Evolutionary conservation across 2,888 invertebrate species (phyloP), one percentile per base, ranked within the genome.

Genomic region (Priocnemis perturbator): DNA sequence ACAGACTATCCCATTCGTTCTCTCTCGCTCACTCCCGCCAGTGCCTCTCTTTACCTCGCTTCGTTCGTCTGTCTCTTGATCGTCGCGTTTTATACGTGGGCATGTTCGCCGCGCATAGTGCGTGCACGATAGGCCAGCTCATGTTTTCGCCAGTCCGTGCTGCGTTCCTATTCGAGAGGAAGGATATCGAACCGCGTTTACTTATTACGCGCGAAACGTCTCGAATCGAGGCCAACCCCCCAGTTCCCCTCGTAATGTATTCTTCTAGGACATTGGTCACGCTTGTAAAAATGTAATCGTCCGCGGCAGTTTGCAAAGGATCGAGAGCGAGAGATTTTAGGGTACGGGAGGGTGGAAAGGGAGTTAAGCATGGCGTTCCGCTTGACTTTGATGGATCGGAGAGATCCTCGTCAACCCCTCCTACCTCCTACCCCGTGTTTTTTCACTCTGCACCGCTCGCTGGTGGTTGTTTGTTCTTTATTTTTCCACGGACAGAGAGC

Each of bases 301-400:
- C 53, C 4, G 20, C 20, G 50, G 17, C 50, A 20, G 19, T 17
- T 50, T 9, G 50, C 50, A 5, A 7, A 5, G 50, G 20, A 17
- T 9, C 19, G 53, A 55, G 15, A 23, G 53, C 0, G 15, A 55
- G 15, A 55, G 2, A 53, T 37, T 37, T 26, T 37, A 21, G 53
- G 21, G 21, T 20, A 50, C 20, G 50, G 17, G 9, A 50, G 20
- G 50, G 37, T 37, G 37, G 57, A 64, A 71, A 71, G 67, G 60
- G 60, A 55, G 44, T 26, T 17, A 62, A 23, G 69, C 64, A 68
- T 72, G 76, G 70, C 73, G 65, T 71, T 77, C 77, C 76, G 79
- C 81, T 69, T 88, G 87, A 88, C 88, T 87, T 88, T 87, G 87
- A 87, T 88, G 85, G 86, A 88, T 87, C 85, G 87, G 84, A 83